These are phyloP conservation scores for Brachypalpus laphriformis DNA, from an alignment of 2,888 invertebrate species.

Conservation along the genomic window DNA sequence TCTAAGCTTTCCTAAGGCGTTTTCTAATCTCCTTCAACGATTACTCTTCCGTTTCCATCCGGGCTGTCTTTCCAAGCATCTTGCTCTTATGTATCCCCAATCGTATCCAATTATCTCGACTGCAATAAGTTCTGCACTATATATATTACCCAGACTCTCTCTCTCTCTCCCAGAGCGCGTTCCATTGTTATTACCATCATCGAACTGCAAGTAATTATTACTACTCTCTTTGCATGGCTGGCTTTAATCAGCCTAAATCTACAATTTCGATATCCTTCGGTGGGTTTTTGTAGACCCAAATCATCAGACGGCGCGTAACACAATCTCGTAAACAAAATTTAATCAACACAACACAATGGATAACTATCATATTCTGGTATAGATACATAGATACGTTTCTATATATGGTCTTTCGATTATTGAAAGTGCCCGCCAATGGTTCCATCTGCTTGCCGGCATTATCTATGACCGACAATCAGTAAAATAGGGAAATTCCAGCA, in stretches of 20 bases:
- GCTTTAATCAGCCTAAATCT: conserved; percentile 36
- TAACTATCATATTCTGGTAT: conserved; percentile 30
- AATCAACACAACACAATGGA: conserved; percentile 57
- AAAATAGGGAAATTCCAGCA: conserved; percentile 43
- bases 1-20: background rate
- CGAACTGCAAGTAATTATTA: conserved; percentile 52
- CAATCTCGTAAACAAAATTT: conserved; percentile 60
- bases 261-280: background rate
- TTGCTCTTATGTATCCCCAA: background rate
- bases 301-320: background rate
- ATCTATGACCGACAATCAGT: conserved; percentile 41
- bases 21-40: background rate
- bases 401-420: conserved; percentile 1
- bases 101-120: conserved; percentile 48
- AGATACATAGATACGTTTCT: background rate
- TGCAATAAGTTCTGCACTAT: conserved; percentile 25
- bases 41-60: conserved; percentile 4
- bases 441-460: conserved; percentile 40
- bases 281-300: background rate
- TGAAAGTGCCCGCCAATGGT: conserved; percentile 31
- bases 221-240: background rate
- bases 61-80: background rate
- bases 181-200: conserved; percentile 43
- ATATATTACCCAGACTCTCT: conserved; percentile 3
- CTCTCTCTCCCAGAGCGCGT: background rate